phyloP scores from a whole-genome alignment of 2,113 vertebrate genomes.

The Promerops cafer region DNA sequence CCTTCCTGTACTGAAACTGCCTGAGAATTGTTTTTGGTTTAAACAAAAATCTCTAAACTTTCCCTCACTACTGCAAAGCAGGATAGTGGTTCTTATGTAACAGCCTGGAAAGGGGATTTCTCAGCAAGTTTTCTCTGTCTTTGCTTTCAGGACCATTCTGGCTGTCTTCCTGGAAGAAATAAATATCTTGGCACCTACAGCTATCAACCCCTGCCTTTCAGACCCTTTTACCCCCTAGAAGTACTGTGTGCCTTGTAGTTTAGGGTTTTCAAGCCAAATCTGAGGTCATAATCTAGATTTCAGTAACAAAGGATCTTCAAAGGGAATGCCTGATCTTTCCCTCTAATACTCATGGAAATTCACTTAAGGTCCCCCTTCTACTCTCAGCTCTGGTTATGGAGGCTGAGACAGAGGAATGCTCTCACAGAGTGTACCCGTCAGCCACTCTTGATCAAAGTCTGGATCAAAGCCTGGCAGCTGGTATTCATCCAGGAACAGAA shows the following conservation, averaged over 20 bases:
- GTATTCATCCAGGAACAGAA: neutral
- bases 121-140: neutral
- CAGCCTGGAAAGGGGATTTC: neutral
- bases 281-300: neutral
- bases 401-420: neutral
- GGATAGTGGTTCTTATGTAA: neutral
- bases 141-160: neutral
- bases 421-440: neutral
- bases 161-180: neutral
- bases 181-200: neutral
- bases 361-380: neutral
- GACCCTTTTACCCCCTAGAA: neutral
- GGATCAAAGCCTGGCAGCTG: slow-evolving; percentile 1
- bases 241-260: neutral
- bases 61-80: neutral
- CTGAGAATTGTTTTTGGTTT: neutral
- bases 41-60: neutral
- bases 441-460: neutral
- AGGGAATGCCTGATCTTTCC: neutral
- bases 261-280: neutral
- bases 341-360: neutral
- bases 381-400: neutral
- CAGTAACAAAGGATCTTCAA: neutral
- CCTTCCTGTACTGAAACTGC: neutral
- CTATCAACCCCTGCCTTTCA: neutral